Conservation (phyloP, 2,888 invertebrate genomes). For the Apodemia hepburni region DNA sequence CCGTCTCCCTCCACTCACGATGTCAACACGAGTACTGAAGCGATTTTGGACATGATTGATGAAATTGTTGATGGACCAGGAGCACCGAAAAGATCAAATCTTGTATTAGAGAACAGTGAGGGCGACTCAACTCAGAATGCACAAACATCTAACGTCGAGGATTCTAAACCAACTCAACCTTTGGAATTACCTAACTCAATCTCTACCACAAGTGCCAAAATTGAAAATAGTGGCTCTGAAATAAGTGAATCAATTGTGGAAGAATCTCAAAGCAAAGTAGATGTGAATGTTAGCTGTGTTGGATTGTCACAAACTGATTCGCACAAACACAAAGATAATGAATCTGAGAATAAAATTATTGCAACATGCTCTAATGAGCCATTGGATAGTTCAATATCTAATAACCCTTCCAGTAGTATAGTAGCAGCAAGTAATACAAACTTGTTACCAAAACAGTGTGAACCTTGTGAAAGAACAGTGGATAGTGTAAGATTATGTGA, state of each 20-base stretch:
- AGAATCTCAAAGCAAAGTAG: slow-evolving; percentile 34
- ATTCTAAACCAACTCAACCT: slow-evolving; percentile 23
- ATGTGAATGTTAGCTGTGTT: slow-evolving; percentile 37
- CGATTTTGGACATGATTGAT: slow-evolving; percentile 76
- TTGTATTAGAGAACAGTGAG: slow-evolving; percentile 34
- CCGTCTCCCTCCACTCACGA: slow-evolving; percentile 70
- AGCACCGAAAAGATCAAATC: slow-evolving; percentile 59
- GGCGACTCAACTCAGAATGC: slow-evolving; percentile 29
- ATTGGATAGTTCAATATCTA: slow-evolving; percentile 30
- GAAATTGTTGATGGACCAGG: slow-evolving; percentile 73
- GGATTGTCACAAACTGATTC: slow-evolving; percentile 41
- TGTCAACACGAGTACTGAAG: slow-evolving; percentile 74
- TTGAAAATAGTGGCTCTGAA: slow-evolving; percentile 37
- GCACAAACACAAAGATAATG: slow-evolving; percentile 35
- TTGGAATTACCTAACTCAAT: slow-evolving; percentile 30
- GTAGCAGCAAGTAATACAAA: slow-evolving; percentile 40
- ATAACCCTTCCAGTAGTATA: slow-evolving; percentile 55
- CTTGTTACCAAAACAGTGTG: slow-evolving; percentile 48
- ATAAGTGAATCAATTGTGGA: slow-evolving; percentile 31
- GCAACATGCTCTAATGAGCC: slow-evolving; percentile 33
- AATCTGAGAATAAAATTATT: slow-evolving; percentile 25
- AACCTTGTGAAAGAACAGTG: slow-evolving; percentile 58
- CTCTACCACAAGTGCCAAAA: slow-evolving; percentile 42
- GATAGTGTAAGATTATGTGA: slow-evolving; percentile 71
- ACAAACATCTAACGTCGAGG: slow-evolving; percentile 20